Evolutionary conservation across 2,888 invertebrate genomes (phyloP).

Genomic region (Plagiodera versicolora): DNA sequence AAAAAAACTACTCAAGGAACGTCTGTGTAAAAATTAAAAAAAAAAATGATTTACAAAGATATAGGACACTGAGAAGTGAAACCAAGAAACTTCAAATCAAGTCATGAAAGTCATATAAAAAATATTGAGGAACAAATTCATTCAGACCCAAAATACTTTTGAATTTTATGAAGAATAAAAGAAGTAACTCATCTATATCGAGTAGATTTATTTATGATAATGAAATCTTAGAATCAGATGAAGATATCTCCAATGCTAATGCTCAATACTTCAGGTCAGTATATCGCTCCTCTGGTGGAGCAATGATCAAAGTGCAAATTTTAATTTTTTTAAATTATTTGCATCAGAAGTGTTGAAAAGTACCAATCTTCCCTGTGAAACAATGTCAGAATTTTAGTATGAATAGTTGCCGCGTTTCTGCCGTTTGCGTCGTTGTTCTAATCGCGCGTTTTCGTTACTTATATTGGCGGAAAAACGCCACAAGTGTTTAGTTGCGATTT

Average conservation of each 20-base stretch:
- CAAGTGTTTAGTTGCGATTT: constrained; percentile 5
- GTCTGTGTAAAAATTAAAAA: no score
- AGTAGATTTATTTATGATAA: background rate
- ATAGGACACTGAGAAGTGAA: no score
- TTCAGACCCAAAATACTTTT: background rate
- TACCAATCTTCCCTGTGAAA: background rate
- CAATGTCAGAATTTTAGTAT: background rate
- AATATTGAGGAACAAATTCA: background rate
- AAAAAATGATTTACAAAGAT: no score
- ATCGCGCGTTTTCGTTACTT: constrained; percentile 2
- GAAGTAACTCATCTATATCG: background rate
- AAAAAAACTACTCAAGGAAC: background rate
- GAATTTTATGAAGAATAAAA: background rate
- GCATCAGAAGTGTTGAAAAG: background rate
- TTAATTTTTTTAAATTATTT: background rate
- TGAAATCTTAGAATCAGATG: no score
- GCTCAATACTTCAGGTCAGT: no score
- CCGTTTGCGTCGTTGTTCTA: constrained; percentile 13
- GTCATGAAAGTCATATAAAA: constrained; percentile 3
- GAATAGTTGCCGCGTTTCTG: constrained; percentile 7
- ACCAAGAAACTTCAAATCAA: no score
- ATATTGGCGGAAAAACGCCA: background rate
- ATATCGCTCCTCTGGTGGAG: background rate
- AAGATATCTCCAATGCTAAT: no score
- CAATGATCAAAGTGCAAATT: background rate